Conservation (phyloP, 2,113 vertebrate genomes). For the Cepphus grylle region DNA sequence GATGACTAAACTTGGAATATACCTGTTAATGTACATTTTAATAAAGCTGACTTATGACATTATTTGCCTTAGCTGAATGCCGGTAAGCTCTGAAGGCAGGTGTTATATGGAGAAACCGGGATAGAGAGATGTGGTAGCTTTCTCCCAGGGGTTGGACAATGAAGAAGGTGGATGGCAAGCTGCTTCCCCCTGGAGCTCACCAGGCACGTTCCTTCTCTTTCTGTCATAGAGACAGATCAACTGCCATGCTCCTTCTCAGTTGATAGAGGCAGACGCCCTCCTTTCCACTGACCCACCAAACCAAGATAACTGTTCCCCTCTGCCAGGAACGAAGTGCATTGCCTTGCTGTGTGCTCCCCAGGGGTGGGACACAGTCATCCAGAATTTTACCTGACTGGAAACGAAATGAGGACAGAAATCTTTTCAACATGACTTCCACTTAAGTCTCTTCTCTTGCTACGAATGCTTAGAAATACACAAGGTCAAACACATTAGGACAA, state of each 20-base stretch:
- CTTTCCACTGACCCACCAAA: neutral
- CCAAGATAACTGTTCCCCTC: neutral
- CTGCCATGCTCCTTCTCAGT: neutral
- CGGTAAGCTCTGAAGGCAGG: neutral
- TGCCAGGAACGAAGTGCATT: neutral
- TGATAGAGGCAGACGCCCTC: neutral
- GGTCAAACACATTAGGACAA: conserved; percentile 4
- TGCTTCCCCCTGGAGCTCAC: neutral
- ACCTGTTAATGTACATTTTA: neutral
- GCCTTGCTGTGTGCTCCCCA: neutral
- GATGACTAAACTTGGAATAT: conserved; percentile 1
- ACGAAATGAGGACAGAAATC: conserved; percentile 24
- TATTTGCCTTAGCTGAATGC: neutral
- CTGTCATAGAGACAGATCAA: neutral
- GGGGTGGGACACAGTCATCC: neutral
- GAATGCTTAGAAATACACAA: neutral
- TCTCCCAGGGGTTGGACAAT: neutral
- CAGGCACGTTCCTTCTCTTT: neutral
- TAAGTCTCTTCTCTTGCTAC: neutral
- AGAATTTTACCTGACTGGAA: conserved; percentile 34
- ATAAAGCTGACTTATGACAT: neutral
- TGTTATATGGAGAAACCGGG: accelerated
- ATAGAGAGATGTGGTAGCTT: neutral
- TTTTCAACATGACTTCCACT: conserved; percentile 24
- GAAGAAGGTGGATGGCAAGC: neutral